phyloP scores from a whole-genome alignment of 2,888 invertebrate species.

The Mythimna lalbum region DNA sequence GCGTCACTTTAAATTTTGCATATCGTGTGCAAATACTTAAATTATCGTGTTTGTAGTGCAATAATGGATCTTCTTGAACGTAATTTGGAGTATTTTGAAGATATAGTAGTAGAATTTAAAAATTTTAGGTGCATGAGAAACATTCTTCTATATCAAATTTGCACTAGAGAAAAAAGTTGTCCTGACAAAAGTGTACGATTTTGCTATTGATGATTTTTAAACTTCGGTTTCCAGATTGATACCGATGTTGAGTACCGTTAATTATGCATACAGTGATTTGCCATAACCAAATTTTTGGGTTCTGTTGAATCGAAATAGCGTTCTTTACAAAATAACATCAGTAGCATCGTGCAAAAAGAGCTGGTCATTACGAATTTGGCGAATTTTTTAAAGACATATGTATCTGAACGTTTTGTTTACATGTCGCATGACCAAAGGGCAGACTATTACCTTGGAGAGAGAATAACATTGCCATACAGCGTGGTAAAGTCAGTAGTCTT shows the following conservation, averaged over 20 bases:
- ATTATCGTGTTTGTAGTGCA: constrained; percentile 30
- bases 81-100: not conserved
- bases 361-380: too few species aligned
- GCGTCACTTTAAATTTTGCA: constrained; percentile 55
- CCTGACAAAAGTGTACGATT: not conserved
- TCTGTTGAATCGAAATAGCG: too few species aligned
- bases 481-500: not conserved
- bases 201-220: not conserved
- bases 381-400: too few species aligned
- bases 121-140: not conserved
- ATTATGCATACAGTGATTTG: not conserved
- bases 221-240: not conserved
- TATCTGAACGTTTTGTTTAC: not conserved
- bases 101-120: not conserved
- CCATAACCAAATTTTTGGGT: too few species aligned
- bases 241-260: not conserved
- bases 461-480: not conserved
- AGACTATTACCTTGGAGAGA: not conserved
- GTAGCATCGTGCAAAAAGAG: too few species aligned
- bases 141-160: not conserved
- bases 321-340: too few species aligned
- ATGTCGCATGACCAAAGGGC: not conserved
- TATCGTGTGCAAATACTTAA: constrained; percentile 55
- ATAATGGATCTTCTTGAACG: constrained; percentile 26
- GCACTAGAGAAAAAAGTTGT: not conserved